Conservation (phyloP, 1,140 invertebrate genomes). For the Pantala flavescens region DNA sequence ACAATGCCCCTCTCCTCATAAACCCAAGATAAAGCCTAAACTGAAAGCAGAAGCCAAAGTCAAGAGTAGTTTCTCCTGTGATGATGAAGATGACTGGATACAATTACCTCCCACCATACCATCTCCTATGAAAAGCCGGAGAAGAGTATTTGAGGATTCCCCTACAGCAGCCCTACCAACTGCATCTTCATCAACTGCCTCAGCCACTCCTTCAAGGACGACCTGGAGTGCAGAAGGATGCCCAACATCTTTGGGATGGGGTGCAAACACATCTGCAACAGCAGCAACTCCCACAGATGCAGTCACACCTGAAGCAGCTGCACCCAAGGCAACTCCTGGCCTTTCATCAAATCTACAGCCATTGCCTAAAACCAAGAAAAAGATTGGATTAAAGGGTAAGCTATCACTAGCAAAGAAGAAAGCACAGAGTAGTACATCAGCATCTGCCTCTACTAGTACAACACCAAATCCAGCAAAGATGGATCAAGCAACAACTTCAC, state of each 20-base stretch:
- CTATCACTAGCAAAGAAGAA: not conserved
- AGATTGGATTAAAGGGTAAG: not conserved
- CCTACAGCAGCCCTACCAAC: not conserved
- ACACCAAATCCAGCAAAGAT: not conserved
- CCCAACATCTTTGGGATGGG: not conserved
- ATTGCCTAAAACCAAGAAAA: not conserved
- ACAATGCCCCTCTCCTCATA: slow-evolving; percentile 15
- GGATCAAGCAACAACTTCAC: not conserved
- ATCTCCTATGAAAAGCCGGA: not conserved
- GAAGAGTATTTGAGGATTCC: not conserved
- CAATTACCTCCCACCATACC: not conserved
- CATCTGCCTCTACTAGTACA: not conserved
- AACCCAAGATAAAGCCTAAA: slow-evolving; percentile 50
- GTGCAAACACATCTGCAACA: not conserved
- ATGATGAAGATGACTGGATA: slow-evolving; percentile 36
- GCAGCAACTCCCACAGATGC: not conserved
- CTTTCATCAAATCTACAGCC: not conserved
- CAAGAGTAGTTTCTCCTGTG: slow-evolving; percentile 41
- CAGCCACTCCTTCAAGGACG: not conserved
- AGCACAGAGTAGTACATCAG: not conserved
- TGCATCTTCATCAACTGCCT: not conserved
- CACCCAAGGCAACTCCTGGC: not conserved
- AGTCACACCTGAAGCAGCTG: not conserved
- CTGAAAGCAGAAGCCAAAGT: slow-evolving; percentile 54
- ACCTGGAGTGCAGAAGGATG: not conserved